A percentile compares a stretch with the other conserved stretches of the same genome.
These are phyloP conservation scores for Peromyscus maniculatus DNA, from an alignment of 2,113 vertebrate species.

Conservation along the genomic window DNA sequence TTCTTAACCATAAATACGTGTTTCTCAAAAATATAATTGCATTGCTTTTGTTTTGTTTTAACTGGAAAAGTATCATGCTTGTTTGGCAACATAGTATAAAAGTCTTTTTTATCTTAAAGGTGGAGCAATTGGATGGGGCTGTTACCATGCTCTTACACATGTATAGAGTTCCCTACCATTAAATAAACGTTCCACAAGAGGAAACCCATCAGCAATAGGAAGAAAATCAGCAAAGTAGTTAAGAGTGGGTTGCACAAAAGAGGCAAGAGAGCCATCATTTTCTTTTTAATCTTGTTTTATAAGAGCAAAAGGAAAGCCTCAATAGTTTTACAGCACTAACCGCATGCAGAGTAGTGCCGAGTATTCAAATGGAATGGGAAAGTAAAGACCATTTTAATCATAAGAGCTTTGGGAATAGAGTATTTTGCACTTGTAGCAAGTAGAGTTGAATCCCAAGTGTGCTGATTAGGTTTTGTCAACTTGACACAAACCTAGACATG, in stretches of 20 bases:
- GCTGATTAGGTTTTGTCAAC: background rate
- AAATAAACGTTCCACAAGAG: conserved; percentile 75
- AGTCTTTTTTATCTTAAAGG: conserved; percentile 69
- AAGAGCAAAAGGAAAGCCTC: conserved; percentile 70
- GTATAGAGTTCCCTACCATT: conserved; percentile 76
- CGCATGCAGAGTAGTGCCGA: conserved; percentile 54
- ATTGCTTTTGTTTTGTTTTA: conserved; percentile 68
- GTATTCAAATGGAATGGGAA: conserved; percentile 48
- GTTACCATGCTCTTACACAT: conserved; percentile 64
- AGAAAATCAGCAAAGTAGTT: conserved; percentile 69
- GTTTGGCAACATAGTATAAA: conserved; percentile 19
- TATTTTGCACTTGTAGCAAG: background rate
- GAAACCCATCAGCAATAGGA: conserved; percentile 76
- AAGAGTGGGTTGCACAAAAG: conserved; percentile 68
- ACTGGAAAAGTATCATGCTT: conserved; percentile 29
- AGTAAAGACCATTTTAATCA: conserved; percentile 58
- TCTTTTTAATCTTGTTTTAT: conserved; percentile 83
- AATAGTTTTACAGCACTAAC: conserved; percentile 68
- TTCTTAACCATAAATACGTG: conserved; percentile 17
- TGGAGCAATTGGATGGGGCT: background rate
- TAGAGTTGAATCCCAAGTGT: background rate
- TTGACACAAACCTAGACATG: background rate
- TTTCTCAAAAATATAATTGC: conserved; percentile 47
- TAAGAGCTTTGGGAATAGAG: conserved; percentile 13
- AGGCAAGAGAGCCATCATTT: conserved; percentile 74